Evolutionary conservation across 2,888 invertebrate genomes (phyloP), one percentile per base, ranked within the genome.

Genomic region (Drosophila nr. perissopoda): DNA sequence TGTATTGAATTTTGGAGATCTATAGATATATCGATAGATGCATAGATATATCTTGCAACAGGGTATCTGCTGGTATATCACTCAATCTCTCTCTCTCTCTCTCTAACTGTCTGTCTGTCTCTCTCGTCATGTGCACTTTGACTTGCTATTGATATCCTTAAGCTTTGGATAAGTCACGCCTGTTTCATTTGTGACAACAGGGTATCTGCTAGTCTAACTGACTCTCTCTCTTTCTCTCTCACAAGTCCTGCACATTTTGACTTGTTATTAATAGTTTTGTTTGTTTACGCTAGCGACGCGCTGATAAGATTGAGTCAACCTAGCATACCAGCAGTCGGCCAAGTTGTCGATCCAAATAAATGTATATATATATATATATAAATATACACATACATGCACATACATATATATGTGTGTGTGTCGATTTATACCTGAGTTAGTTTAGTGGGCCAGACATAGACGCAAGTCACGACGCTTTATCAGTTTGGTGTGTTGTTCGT

Each of bases 221-320:
- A 42, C 10, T 16, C 29, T 40, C 6, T 48, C 4, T 13, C 13
- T 18, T 1, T 18, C 34, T 25, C 21, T 45, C 36, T n/a, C 16
- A 27, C 8, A 45, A 45, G 29, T 51, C 51, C 51, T 51, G 40
- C 10, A 2, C 62, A 66, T 80, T 65, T 66, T 62, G 57, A 59
- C 61, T 64, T 65, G 64, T 83, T 75, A 76, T 82, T 73, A 71
- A 63, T 69, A 82, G 69, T 76, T 69, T 71, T 78, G 77, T 83
- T 83, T 86, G 75, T 86, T 86, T 80, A 70, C 74, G 73, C 56
- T 59, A 45, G 54, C 64, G 36, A 59, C 62, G 29, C 38, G 59
- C 70, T 85, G 83, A 83, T 83, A 80, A 83, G 83, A 83, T 80
- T 79, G 54, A 45, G 49, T 60, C 34, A 34, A 33, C 21, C 65